Percentiles rank a stretch among this genome's conserved stretches.
Conservation (phyloP, 2,113 vertebrate genomes). For the Noctilio leporinus region DNA sequence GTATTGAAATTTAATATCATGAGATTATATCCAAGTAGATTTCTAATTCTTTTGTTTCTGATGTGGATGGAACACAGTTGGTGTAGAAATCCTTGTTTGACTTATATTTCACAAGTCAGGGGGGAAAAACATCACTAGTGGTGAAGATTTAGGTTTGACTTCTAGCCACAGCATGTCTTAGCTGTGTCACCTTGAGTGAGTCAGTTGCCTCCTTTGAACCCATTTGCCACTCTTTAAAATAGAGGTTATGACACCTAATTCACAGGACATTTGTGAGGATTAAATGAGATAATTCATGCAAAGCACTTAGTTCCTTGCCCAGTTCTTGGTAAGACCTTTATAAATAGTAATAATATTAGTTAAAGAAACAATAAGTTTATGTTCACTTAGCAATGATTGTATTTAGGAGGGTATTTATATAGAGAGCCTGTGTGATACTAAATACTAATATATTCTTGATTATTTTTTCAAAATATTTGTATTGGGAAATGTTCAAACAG, state of each 20-base stretch:
- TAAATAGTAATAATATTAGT: background rate
- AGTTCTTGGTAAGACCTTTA: background rate
- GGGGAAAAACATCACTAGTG: background rate
- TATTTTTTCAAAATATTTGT: background rate
- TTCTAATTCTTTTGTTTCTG: background rate
- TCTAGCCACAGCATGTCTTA: background rate
- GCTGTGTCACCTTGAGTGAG: background rate
- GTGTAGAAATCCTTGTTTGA: background rate
- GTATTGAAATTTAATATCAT: background rate
- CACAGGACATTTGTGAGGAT: background rate
- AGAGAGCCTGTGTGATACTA: background rate
- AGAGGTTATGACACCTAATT: background rate
- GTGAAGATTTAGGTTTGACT: background rate
- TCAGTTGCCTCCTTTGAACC: background rate
- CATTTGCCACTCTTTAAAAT: background rate
- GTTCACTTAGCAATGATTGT: background rate
- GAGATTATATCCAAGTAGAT: background rate
- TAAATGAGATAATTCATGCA: background rate
- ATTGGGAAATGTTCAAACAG: background rate
- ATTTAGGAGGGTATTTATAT: slow-evolving; percentile 6
- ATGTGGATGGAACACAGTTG: background rate
- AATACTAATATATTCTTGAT: background rate
- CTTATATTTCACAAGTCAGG: background rate
- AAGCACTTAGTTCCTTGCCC: background rate
- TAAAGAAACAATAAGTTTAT: background rate